A percentile compares a stretch with the other conserved stretches of the same genome.
These are phyloP conservation scores for Sarcophaga variegata DNA, from an alignment of 2,888 invertebrate genomes.

Conservation along the genomic window DNA sequence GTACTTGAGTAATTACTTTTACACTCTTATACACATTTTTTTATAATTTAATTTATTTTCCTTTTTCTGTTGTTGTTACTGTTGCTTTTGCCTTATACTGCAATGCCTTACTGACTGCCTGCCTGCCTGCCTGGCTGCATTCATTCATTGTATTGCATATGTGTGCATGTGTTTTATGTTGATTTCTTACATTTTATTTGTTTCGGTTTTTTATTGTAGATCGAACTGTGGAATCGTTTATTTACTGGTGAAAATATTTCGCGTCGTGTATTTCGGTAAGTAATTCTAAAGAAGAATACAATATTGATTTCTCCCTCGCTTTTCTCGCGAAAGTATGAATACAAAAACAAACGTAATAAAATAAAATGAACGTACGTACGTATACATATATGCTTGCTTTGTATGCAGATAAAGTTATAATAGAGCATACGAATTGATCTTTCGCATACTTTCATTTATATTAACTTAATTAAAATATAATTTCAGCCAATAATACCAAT, in stretches of 20 bases:
- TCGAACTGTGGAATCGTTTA: slow-evolving; percentile 85
- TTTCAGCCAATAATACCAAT: no score
- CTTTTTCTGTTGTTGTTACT: neutral
- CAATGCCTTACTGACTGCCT: neutral
- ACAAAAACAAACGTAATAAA: neutral
- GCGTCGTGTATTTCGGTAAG: slow-evolving; percentile 85
- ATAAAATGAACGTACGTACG: no score
- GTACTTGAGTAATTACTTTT: neutral
- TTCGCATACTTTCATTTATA: no score
- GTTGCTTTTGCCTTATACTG: no score
- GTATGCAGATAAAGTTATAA: no score
- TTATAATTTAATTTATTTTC: neutral
- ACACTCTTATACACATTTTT: neutral
- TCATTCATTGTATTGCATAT: neutral
- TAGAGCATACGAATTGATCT: no score
- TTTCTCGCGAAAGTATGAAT: neutral
- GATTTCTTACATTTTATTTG: slow-evolving; percentile 60
- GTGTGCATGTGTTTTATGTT: slow-evolving; percentile 45
- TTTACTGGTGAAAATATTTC: slow-evolving; percentile 82
- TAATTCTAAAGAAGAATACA: slow-evolving; percentile 13
- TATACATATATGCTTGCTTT: no score
- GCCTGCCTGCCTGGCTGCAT: neutral
- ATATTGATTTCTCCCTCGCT: neutral
- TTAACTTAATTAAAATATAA: no score
- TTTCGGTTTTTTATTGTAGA: slow-evolving; percentile 84